Base-by-base conservation (phyloP, 2,113 vertebrate species). In the Cyrtonyx montezumae region DNA sequence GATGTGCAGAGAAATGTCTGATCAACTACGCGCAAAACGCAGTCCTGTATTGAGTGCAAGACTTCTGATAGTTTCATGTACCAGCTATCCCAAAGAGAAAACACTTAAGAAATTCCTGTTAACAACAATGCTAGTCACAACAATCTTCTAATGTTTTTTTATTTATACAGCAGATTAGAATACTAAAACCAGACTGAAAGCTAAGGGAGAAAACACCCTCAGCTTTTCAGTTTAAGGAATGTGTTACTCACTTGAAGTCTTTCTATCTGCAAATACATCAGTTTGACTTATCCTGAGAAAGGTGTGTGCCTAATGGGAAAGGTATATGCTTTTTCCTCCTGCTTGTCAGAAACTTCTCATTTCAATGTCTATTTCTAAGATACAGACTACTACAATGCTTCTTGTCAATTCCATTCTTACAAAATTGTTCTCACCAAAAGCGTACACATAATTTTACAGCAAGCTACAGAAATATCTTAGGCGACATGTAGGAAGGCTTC, bases 201-300 rank as follows among this genome's bases (percentile, higher is more conserved):
- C 3, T 51, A 13, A 8, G 48, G 1, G 3, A 61, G 28, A 20
- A n/a, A 43, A 7, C 1, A 8, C 73, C 22, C 36, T 8, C 6
- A 36, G 25, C 26, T 80, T 91, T 93, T 88, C 65, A 84, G 48
- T 45, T 48, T 53, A 42, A 94, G 36, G 23, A 83, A 84, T 8
- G 1, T 26, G 40, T 87, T 79, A 13, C 15, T 43, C 11, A 8
- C 13, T 42, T 19, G 10, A 45, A 13, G 19, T 65, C 84, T 79
- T 74, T 67, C 53, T 82, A 37, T 59, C 53, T 76, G 61, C 8
- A 90, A 45, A 74, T 46, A 83, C 76, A 21, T n/a, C 63, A 7
- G 37, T 51, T 48, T 66, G 9, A 19, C 6, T 80, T 91, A 55
- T 59, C 17, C 65, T 40, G 46, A 93, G 59, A 58, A 49, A 26